These are phyloP conservation scores for Megaceryle torquata DNA, from an alignment of 2,113 vertebrate genomes.

Conservation along the genomic window DNA sequence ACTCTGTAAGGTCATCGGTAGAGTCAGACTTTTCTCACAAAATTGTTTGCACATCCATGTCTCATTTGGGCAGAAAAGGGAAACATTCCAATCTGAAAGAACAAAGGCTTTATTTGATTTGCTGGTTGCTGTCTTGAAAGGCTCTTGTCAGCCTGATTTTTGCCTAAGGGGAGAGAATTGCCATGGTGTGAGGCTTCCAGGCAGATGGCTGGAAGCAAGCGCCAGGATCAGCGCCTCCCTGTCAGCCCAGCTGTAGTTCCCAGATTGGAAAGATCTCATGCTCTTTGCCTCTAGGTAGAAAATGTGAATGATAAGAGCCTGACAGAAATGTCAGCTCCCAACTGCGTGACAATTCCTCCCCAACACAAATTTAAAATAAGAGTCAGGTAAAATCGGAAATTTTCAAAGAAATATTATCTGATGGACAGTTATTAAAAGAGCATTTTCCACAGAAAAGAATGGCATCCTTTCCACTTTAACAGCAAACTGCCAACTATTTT, in stretches of 20 bases:
- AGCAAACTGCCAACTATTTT: background rate
- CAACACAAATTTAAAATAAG: constrained; percentile 20
- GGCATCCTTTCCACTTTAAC: background rate
- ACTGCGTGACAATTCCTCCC: constrained; percentile 43
- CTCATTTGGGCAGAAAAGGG: constrained; percentile 51
- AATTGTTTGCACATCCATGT: constrained; percentile 60
- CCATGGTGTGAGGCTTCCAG: constrained; percentile 48
- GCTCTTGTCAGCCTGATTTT: constrained; percentile 57
- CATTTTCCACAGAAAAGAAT: constrained; percentile 6
- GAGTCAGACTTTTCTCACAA: constrained; percentile 63
- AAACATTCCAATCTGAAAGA: constrained; percentile 62
- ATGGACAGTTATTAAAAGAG: constrained; percentile 26
- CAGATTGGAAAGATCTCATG: constrained; percentile 55
- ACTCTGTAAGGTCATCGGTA: constrained; percentile 2
- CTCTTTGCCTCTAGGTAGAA: constrained; percentile 59
- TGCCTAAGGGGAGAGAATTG: constrained; percentile 48
- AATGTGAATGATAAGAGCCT: constrained; percentile 52
- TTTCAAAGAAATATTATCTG: constrained; percentile 12
- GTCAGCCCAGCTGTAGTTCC: constrained; percentile 56
- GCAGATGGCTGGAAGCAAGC: constrained; percentile 60
- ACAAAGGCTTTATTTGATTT: constrained; percentile 62
- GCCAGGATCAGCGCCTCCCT: background rate
- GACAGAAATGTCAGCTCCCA: constrained; percentile 58
- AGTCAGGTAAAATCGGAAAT: constrained; percentile 50
- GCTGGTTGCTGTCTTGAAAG: constrained; percentile 60